phyloP scores from a whole-genome alignment of 2,888 invertebrate species.

The Campoplex nolae region DNA sequence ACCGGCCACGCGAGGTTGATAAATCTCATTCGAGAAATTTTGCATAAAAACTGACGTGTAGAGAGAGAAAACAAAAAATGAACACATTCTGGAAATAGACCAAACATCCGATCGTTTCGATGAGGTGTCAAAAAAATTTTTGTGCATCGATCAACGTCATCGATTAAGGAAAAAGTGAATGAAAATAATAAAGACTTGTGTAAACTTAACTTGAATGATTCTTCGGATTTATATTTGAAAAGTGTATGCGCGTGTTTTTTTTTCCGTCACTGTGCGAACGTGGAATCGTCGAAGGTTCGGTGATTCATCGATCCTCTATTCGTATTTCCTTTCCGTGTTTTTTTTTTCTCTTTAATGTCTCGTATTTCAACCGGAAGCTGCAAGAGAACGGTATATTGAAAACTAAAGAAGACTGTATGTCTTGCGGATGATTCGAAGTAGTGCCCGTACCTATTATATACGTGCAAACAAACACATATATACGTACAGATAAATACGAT shows the following conservation, averaged over 20 bases:
- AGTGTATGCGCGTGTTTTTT: conserved; percentile 21
- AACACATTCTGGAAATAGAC: background rate
- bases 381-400: conserved; percentile 41
- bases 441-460: conserved; percentile 19
- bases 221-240: background rate
- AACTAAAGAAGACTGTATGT: conserved; percentile 26
- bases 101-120: background rate
- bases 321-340: background rate
- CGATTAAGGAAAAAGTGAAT: background rate
- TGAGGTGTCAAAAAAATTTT: background rate
- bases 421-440: conserved; percentile 40
- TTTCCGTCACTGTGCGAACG: background rate
- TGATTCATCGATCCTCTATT: conserved; percentile 45
- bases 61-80: background rate
- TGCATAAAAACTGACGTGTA: background rate
- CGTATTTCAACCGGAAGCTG: conserved; percentile 60
- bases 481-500: conserved; percentile 14
- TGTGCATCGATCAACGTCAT: background rate
- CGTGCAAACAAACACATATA: conserved; percentile 20
- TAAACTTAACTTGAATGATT: conserved; percentile 27
- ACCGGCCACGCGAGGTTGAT: background rate
- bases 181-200: conserved; percentile 12
- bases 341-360: conserved; percentile 4
- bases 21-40: background rate
- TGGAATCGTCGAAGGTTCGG: background rate